These are phyloP conservation scores for Chloroclysta siterata DNA, from an alignment of 2,888 invertebrate genomes.

Conservation along the genomic window DNA sequence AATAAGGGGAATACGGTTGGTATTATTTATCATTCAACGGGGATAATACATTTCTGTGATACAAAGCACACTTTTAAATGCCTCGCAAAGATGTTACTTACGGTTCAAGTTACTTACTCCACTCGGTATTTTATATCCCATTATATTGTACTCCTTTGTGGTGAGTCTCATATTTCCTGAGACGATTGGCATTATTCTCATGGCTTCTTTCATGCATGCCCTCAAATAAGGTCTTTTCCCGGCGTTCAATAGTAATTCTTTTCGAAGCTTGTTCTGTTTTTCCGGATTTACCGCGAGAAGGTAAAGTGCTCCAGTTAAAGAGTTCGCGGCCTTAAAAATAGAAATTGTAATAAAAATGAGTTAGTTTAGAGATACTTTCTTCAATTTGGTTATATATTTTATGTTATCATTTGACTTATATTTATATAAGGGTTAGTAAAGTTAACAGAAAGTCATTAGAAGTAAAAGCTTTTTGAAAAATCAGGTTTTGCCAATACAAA, in stretches of 20 bases:
- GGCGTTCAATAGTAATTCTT: slow-evolving; percentile 75
- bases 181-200: slow-evolving; percentile 86
- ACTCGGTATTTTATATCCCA: slow-evolving; percentile 87
- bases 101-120: slow-evolving; percentile 64
- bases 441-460: too few species aligned
- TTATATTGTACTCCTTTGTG: slow-evolving; percentile 82
- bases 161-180: slow-evolving; percentile 83
- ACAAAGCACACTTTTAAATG: neutral
- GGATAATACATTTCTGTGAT: too few species aligned
- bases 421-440: too few species aligned
- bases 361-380: too few species aligned
- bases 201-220: slow-evolving; percentile 89
- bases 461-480: too few species aligned
- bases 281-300: slow-evolving; percentile 86
- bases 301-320: slow-evolving; percentile 83
- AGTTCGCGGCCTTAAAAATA: slow-evolving; percentile 81
- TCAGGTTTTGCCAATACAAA: slow-evolving; percentile 57
- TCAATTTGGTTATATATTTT: too few species aligned
- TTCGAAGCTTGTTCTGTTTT: slow-evolving; percentile 86
- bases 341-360: neutral
- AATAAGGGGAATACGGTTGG: too few species aligned
- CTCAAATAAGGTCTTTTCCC: slow-evolving; percentile 82
- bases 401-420: too few species aligned
- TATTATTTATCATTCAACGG: too few species aligned
- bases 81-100: neutral